Percentiles rank a stretch among this genome's conserved stretches.
These are phyloP conservation scores for Oreochromis grahami DNA, from an alignment of 2,797 vertebrate genomes.

Conservation along the genomic window DNA sequence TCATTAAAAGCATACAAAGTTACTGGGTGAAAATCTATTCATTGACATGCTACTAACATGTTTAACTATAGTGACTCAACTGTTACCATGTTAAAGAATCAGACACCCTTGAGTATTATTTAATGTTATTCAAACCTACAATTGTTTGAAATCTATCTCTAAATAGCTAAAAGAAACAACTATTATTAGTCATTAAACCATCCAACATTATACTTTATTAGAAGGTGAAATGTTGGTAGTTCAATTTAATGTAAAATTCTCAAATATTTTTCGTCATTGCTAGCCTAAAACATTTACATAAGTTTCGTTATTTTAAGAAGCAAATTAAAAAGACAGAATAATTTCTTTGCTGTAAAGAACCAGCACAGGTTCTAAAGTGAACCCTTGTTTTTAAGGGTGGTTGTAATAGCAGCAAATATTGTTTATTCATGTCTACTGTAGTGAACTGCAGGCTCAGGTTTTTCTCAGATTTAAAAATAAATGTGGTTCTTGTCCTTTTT, in stretches of 20 bases:
- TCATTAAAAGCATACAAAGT: background rate
- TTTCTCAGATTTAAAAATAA: background rate
- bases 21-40: background rate
- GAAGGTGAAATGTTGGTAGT: background rate
- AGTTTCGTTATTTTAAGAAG: background rate
- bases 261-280: background rate
- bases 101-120: background rate
- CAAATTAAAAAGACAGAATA: background rate
- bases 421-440: background rate
- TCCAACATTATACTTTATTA: background rate
- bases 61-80: background rate
- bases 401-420: background rate
- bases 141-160: background rate
- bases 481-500: background rate
- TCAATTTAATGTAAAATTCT: background rate
- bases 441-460: background rate
- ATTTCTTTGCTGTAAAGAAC: background rate
- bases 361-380: background rate
- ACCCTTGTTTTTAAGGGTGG: background rate
- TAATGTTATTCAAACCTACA: background rate
- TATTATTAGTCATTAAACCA: background rate
- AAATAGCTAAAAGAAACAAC: background rate
- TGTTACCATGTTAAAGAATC: background rate
- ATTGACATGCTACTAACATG: background rate
- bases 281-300: background rate